Conservation (phyloP, 1,140 invertebrate species). For the Idris sp. region DNA sequence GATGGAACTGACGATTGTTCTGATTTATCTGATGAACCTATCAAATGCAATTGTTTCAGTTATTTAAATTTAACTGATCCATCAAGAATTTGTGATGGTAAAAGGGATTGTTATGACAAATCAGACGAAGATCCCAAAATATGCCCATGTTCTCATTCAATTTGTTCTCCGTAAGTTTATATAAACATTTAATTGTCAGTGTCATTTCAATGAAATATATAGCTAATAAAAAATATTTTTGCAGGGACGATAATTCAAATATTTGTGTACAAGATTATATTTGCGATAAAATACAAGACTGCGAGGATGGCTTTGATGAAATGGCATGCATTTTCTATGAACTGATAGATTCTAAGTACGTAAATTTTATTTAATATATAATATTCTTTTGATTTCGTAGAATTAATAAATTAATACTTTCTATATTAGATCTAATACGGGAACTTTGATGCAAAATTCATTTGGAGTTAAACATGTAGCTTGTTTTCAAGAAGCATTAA, state of each 20-base stretch:
- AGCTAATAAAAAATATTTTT: slow-evolving; percentile 10
- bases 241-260: slow-evolving; percentile 25
- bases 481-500: too few species aligned
- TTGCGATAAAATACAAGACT: slow-evolving; percentile 85
- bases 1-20: slow-evolving; percentile 83
- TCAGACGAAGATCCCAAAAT: slow-evolving; percentile 84
- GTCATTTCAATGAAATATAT: neutral
- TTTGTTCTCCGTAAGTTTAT: slow-evolving; percentile 78
- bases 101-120: slow-evolving; percentile 87
- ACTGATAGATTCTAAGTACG: too few species aligned
- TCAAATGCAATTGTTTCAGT: slow-evolving; percentile 81
- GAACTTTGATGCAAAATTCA: too few species aligned
- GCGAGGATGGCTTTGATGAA: slow-evolving; percentile 85
- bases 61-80: slow-evolving; percentile 83
- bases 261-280: slow-evolving; percentile 85
- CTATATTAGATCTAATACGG: too few species aligned
- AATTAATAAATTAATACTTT: too few species aligned
- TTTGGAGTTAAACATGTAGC: too few species aligned
- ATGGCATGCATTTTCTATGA: slow-evolving; percentile 68
- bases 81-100: slow-evolving; percentile 86
- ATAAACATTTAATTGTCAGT: neutral
- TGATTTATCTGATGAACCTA: slow-evolving; percentile 86
- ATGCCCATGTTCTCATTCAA: slow-evolving; percentile 80
- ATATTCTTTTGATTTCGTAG: too few species aligned
- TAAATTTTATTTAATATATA: too few species aligned